A percentile compares a stretch with the other conserved stretches of the same genome.
Evolutionary conservation across 2,113 vertebrate genomes (phyloP).

Genomic region (Hassar affinis): DNA sequence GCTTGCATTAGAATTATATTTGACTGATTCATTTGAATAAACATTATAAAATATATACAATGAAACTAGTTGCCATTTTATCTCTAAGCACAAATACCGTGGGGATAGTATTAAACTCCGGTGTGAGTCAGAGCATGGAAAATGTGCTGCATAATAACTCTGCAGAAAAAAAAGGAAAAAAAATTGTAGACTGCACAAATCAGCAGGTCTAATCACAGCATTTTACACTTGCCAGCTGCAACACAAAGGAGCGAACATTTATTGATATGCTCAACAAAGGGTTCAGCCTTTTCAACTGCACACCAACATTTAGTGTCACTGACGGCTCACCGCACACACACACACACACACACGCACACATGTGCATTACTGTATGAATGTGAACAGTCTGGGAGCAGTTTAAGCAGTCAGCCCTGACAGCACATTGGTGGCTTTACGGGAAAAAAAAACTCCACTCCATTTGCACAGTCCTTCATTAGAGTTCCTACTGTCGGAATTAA

Average conservation of each 20-base stretch:
- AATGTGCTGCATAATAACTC: not conserved
- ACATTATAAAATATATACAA: not conserved
- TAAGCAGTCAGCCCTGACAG: constrained; percentile 25
- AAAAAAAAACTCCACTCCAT: not conserved
- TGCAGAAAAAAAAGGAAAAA: not conserved
- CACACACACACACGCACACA: not conserved
- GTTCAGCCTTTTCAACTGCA: constrained; percentile 10
- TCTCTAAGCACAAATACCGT: not conserved
- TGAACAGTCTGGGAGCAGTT: constrained; percentile 20
- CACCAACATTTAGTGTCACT: constrained; percentile 31
- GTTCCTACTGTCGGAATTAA: not conserved
- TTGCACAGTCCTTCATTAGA: constrained; percentile 19
- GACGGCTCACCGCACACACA: not conserved
- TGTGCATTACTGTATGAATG: constrained; percentile 9
- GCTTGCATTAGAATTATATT: not conserved
- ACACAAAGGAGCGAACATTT: constrained; percentile 20
- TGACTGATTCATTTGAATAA: not conserved
- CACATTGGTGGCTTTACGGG: not conserved
- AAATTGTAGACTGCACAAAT: not conserved
- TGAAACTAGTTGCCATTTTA: not conserved
- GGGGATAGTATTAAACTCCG: not conserved
- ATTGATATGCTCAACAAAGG: constrained; percentile 27
- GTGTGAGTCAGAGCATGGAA: not conserved
- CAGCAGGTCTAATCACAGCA: constrained; percentile 12
- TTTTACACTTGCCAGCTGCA: constrained; percentile 6